Evolutionary conservation across 2,797 vertebrate species (phyloP), one percentile per base, ranked within the genome.

Genomic region (Tolypeutes matacus): DNA sequence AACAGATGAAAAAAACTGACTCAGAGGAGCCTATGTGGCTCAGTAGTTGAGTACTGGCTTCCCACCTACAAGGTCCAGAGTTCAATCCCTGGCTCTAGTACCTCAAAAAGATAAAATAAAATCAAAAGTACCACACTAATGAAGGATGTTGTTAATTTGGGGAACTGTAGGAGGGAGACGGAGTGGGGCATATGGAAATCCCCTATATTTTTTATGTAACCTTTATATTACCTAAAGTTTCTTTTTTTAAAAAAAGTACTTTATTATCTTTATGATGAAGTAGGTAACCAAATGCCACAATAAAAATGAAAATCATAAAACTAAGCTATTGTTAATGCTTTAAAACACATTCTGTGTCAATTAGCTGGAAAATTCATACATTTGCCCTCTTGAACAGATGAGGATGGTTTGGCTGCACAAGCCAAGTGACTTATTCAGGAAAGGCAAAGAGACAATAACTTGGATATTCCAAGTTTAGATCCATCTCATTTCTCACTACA

Each of bases 331-430:
- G 65, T 78, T 58, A 88, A 67, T 88, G 18, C 36, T 14, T 88
- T 77, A 23, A 27, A 83, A 83, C 31, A 72, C 46, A 39, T 34
- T 9, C 2, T 62, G 60, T 89, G 60, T 58, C 72, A 72, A 18
- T 67, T 42, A 85, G 20, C 31, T 81, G 7, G 34, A 60, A 86
- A 82, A 53, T 4, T 64, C 27, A 69, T 36, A n/a, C 39, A 21
- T 36, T 39, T 20, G 49, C 29, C 11, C 60, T 46, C 2, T 87
- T 64, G 31, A 46, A 72, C 4, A 76, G 39, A 62, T 65, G 46
- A 84, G 39, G 9, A 97, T 73, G 36, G 25, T 76, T 70, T 15
- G 25, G 21, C 75, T 78, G 18, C 25, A 31, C 5, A 94, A 93
- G 86, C 56, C 53, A 95, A 76, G 69, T 64, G 1, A 67, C 0